These are phyloP conservation scores for Menidia beryllina DNA, from an alignment of 2,113 vertebrate species.

Conservation along the genomic window DNA sequence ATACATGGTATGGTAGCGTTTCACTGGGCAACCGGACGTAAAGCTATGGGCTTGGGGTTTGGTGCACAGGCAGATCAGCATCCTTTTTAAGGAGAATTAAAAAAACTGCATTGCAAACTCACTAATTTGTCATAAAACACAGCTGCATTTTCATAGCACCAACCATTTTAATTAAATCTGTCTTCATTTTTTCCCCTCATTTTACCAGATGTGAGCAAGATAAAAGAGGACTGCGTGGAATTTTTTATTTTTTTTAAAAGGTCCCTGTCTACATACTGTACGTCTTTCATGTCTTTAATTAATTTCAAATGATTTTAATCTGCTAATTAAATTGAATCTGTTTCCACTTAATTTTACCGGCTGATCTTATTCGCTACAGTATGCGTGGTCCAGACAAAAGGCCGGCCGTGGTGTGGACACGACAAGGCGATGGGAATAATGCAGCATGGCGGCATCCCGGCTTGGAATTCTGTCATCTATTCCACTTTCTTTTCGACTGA, in stretches of 20 bases:
- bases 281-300: no score
- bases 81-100: neutral
- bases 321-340: no score
- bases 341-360: neutral
- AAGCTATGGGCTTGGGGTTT: neutral
- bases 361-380: neutral
- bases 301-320: no score
- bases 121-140: neutral
- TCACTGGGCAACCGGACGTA: neutral
- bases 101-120: neutral
- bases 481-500: no score
- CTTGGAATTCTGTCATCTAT: no score
- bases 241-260: no score
- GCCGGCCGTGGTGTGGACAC: conserved; percentile 22
- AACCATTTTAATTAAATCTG: neutral
- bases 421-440: conserved; percentile 51
- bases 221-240: no score
- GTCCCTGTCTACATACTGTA: no score
- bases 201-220: no score
- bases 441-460: conserved; percentile 42
- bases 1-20: neutral
- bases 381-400: conserved; percentile 11
- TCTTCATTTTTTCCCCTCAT: no score
- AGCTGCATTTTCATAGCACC: neutral
- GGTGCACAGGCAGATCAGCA: neutral